phyloP scores from a whole-genome alignment of 2,113 vertebrate species.

The Sardina pilchardus region DNA sequence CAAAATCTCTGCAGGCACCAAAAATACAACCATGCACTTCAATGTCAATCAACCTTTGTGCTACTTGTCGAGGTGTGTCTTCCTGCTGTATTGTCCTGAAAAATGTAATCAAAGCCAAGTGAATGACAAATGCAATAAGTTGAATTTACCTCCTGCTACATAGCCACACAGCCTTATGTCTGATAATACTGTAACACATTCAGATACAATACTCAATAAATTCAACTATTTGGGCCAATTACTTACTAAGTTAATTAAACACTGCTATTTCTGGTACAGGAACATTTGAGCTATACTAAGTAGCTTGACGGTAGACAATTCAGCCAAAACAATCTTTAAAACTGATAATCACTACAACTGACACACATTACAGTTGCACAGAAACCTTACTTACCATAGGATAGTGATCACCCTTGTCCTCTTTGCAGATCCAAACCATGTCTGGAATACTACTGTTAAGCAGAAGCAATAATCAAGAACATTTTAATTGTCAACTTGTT shows the following conservation, averaged over 20 bases:
- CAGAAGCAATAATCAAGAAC: too few relatives aligned
- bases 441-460: too few relatives aligned
- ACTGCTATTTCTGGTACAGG: too few relatives aligned
- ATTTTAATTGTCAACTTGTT: too few relatives aligned
- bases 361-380: neutral
- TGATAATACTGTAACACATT: too few relatives aligned
- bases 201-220: too few relatives aligned
- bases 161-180: too few relatives aligned
- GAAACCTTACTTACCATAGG: neutral
- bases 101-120: neutral
- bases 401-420: neutral
- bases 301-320: neutral
- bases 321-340: neutral
- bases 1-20: neutral
- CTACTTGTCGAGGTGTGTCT: neutral
- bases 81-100: neutral
- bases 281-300: too few relatives aligned
- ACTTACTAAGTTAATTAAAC: too few relatives aligned
- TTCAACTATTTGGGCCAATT: too few relatives aligned
- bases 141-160: neutral
- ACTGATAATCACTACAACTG: neutral
- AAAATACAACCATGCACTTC: neutral
- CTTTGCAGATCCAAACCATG: neutral
- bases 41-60: neutral
- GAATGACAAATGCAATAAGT: neutral